Percentiles rank a stretch among this genome's conserved stretches.
Conservation (phyloP, 2,113 vertebrate genomes). For the Scophthalmus maximus region DNA sequence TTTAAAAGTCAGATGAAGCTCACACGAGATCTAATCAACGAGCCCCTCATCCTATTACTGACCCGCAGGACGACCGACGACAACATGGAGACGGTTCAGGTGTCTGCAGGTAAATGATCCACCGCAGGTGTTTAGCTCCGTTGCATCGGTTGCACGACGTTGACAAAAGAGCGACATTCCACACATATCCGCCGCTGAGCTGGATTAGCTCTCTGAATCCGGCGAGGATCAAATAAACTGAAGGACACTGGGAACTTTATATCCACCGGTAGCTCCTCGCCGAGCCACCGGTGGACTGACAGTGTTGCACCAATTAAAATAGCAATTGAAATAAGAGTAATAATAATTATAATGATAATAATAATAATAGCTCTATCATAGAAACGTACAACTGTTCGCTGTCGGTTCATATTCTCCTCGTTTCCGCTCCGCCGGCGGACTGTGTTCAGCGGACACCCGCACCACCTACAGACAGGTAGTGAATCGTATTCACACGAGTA, state of each 20-base stretch:
- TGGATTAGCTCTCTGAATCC: conserved; percentile 60
- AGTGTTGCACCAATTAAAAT: neutral
- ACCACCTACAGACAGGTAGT: conserved; percentile 69
- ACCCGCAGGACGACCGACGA: no score
- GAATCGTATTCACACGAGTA: neutral
- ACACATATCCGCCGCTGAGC: conserved; percentile 52
- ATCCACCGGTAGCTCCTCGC: no score
- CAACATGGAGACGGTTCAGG: no score
- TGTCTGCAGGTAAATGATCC: neutral
- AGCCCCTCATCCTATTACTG: neutral
- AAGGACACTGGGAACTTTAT: conserved; percentile 14
- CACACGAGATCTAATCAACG: neutral
- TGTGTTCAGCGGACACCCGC: neutral
- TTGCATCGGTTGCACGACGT: conserved; percentile 29
- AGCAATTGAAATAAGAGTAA: neutral
- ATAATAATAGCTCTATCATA: no score
- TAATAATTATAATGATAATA: no score
- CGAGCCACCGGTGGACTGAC: no score
- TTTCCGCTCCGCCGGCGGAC: neutral
- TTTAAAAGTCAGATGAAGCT: conserved; percentile 5
- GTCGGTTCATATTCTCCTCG: no score
- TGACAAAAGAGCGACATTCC: conserved; percentile 34
- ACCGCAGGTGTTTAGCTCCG: neutral
- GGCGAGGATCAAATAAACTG: conserved; percentile 15
- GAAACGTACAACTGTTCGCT: no score